These are phyloP conservation scores for Oscheius sp. DNA, from an alignment of 2,888 invertebrate species.

Conservation along the genomic window DNA sequence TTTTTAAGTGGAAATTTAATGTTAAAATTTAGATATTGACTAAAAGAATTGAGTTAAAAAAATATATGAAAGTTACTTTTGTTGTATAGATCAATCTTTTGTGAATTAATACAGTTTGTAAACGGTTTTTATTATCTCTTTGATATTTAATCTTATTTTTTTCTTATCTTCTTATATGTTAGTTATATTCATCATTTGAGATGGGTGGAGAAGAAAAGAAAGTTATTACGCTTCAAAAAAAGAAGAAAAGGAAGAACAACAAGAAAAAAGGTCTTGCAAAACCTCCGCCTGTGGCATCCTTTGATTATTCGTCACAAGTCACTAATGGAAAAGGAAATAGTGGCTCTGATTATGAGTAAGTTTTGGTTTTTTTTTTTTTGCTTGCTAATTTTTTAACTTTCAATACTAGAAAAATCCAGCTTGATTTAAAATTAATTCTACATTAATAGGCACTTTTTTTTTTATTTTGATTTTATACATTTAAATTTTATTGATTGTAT, in stretches of 20 bases:
- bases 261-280: constrained; percentile 45
- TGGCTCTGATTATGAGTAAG: constrained; percentile 12
- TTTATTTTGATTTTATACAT: too few species aligned
- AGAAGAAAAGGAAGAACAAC: constrained; percentile 58
- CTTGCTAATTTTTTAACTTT: too few species aligned
- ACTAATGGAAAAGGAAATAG: not conserved
- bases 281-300: constrained; percentile 3
- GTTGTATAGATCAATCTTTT: too few species aligned
- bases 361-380: not conserved
- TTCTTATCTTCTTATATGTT: not conserved
- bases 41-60: too few species aligned
- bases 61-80: too few species aligned
- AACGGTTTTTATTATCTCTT: too few species aligned
- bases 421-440: too few species aligned
- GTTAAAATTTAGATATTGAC: not conserved
- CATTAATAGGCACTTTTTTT: too few species aligned
- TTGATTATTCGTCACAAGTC: not conserved
- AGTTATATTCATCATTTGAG: constrained; percentile 18
- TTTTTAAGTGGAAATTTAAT: not conserved
- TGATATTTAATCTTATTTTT: too few species aligned
- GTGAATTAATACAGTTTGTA: too few species aligned
- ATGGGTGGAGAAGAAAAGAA: constrained; percentile 50
- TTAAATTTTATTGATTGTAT: too few species aligned
- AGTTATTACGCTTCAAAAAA: constrained; percentile 57
- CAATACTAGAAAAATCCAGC: too few species aligned